Evolutionary conservation across 2,888 invertebrate species (phyloP).

Genomic region (Aproaerema taeniolella): DNA sequence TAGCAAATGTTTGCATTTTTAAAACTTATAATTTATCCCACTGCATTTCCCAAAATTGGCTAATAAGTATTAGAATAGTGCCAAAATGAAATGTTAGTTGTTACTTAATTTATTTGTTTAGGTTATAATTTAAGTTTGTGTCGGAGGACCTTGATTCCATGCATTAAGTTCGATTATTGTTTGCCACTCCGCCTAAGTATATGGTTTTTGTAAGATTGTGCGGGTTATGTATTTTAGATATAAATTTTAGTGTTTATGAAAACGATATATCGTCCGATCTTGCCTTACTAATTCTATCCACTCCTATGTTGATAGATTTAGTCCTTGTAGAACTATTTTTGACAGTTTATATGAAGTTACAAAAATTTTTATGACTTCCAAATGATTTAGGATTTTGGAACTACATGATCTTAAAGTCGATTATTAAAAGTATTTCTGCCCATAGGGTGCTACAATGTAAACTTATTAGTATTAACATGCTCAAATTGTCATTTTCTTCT

Average conservation of each 20-base stretch:
- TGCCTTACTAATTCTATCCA: constrained; percentile 12
- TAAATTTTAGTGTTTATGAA: constrained; percentile 7
- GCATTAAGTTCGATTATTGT: constrained; percentile 35
- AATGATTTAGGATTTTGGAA: too few relatives aligned
- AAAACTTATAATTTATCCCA: constrained; percentile 7
- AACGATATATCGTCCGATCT: constrained; percentile 18
- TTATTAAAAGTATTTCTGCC: too few relatives aligned
- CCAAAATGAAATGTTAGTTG: constrained; percentile 53
- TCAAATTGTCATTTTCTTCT: too few relatives aligned
- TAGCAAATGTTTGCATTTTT: too few relatives aligned
- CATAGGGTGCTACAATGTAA: too few relatives aligned
- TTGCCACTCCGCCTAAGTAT: constrained; percentile 54
- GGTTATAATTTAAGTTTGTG: too few relatives aligned
- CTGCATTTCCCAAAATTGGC: constrained; percentile 29
- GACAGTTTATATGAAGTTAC: too few relatives aligned
- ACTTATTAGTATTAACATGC: too few relatives aligned
- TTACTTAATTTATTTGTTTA: constrained; percentile 69
- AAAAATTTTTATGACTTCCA: too few relatives aligned
- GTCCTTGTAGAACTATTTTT: constrained; percentile 1
- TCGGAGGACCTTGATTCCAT: constrained; percentile 41
- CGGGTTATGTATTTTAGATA: constrained; percentile 14
- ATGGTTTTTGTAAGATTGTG: constrained; percentile 17
- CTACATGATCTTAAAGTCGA: too few relatives aligned
- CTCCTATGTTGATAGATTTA: neutral
- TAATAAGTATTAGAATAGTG: constrained; percentile 59